These are phyloP conservation scores for Bryconaethiops microstoma DNA, from an alignment of 2,797 vertebrate species.

Conservation along the genomic window DNA sequence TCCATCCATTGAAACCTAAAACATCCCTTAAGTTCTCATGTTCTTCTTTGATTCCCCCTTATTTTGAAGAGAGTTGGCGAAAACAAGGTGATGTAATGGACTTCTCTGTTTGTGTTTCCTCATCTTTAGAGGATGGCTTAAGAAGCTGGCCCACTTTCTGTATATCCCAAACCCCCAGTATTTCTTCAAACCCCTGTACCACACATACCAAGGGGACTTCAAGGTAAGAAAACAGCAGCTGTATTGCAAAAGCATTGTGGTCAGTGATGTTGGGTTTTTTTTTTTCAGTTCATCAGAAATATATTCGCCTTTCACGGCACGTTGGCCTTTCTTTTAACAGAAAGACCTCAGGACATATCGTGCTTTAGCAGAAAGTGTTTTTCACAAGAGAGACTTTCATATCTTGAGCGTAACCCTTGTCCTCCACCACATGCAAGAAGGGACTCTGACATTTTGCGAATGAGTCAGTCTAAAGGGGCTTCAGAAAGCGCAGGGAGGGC, in stretches of 20 bases:
- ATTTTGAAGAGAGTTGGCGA: background rate
- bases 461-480: slow-evolving; percentile 72
- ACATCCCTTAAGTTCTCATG: background rate
- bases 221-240: slow-evolving; percentile 67
- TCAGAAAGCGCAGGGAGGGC: slow-evolving; percentile 52
- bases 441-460: slow-evolving; percentile 43
- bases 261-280: background rate
- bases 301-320: background rate
- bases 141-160: slow-evolving; percentile 56
- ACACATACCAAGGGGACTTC: slow-evolving; percentile 72
- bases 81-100: background rate
- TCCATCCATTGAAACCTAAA: background rate
- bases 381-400: slow-evolving; percentile 59
- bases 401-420: slow-evolving; percentile 15
- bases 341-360: background rate
- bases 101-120: slow-evolving; percentile 3
- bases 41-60: background rate
- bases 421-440: slow-evolving; percentile 29
- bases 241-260: background rate
- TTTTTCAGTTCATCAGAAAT: background rate
- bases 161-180: slow-evolving; percentile 68
- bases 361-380: slow-evolving; percentile 35
- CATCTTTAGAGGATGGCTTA: slow-evolving; percentile 60
- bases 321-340: background rate
- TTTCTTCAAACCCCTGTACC: slow-evolving; percentile 77